Evolutionary conservation across 2,113 vertebrate genomes (phyloP), one percentile per base, ranked within the genome.

Genomic region (Odontophorus gujanensis): DNA sequence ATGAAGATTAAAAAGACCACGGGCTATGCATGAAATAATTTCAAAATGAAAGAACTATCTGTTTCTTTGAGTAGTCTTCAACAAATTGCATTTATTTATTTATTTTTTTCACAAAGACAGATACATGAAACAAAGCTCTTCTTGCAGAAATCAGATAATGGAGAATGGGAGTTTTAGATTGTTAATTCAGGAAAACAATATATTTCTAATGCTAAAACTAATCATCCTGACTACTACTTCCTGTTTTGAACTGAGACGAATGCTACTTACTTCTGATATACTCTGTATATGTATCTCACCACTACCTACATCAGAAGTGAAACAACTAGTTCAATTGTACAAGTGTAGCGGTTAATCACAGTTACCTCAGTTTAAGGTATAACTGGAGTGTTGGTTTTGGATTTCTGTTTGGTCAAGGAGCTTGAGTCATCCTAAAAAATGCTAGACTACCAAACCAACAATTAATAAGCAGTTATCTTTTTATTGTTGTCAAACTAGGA

Each of bases 71-170:
- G 17, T 40, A 14, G 50, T 47, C 26, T 68, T 76, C n/a, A 72
- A 50, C 6, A 58, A 76, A 51, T 36, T 42, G 21, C 1, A 8
- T 43, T 48, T 83, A 50, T 77, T 32, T 47, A 25, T 53, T 83
- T 78, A 77, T 34, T 47, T 53, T 83, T 78, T 77, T 28, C 36
- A 9, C 36, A 8, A 51, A 68, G 6, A 51, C 10, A 8, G 53
- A 19, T 21, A 47, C 26, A 34, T 9, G 30, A 48, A 24, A 4
- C 17, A 59, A 13, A 0, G 3, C 0, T 71, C 7, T 58, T 76
- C 80, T 90, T 53, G 2, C 0, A 6, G 90, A 86, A 71, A 38
- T 12, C 24, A 45, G 19, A 55, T 13, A 8, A 55, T 6, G 6
- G 34, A 73, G 36, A 91, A 45, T 19, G 17, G 26, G 38, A 84